Evolutionary conservation across 2,888 invertebrate species (phyloP).

Genomic region (Psococerastis gibbosa): DNA sequence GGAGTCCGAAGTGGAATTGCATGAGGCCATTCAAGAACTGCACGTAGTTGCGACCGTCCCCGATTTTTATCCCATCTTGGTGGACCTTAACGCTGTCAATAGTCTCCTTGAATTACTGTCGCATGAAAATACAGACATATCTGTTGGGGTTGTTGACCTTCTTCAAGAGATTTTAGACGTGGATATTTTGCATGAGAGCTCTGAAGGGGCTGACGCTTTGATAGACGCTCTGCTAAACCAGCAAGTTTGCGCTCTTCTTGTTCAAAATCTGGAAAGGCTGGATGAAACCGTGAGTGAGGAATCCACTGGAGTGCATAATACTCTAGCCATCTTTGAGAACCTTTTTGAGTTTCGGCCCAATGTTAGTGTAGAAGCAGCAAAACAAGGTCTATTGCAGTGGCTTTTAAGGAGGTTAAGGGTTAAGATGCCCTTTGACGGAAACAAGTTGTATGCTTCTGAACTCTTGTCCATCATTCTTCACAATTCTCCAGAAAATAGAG

Average conservation of each 20-base stretch:
- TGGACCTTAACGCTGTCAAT: conserved; percentile 73
- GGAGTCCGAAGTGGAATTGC: conserved; percentile 87
- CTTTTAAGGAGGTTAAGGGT: conserved; percentile 72
- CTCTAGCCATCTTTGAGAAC: conserved; percentile 86
- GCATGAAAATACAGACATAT: conserved; percentile 92
- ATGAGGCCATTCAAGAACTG: conserved; percentile 73
- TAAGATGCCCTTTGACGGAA: conserved; percentile 82
- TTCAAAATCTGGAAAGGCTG: conserved; percentile 82
- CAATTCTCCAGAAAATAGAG: conserved; percentile 63
- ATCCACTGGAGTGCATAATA: conserved; percentile 89
- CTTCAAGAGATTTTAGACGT: conserved; percentile 85
- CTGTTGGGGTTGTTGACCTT: conserved; percentile 54
- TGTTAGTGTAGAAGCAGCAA: conserved; percentile 64
- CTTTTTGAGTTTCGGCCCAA: conserved; percentile 78
- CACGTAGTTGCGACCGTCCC: conserved; percentile 90
- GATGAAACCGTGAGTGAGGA: conserved; percentile 90
- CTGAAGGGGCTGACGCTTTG: conserved; percentile 73
- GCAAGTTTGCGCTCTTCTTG: conserved; percentile 72
- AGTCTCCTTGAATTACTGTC: conserved; percentile 80
- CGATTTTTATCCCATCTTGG: conserved; percentile 79
- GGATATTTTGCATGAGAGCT: conserved; percentile 85
- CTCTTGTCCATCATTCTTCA: conserved; percentile 89
- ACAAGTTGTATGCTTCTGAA: conserved; percentile 91
- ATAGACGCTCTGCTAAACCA: conserved; percentile 76
- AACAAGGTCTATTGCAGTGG: conserved; percentile 85